Conservation (phyloP, 1,140 invertebrate species). For the Ceratina australensis region DNA sequence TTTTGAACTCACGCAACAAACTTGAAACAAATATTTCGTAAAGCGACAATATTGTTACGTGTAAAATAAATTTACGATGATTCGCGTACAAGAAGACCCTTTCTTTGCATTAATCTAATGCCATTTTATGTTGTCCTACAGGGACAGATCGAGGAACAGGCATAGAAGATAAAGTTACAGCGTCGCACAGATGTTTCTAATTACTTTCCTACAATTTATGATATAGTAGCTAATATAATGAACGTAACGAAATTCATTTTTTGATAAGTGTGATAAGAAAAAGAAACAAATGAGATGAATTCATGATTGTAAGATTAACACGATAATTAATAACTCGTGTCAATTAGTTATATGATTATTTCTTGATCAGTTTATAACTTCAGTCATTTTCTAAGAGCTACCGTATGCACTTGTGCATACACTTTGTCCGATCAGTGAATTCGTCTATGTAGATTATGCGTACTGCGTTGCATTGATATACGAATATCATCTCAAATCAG, state of each 20-base stretch:
- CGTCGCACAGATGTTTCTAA: slow-evolving; percentile 62
- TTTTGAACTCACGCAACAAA: too few relatives aligned
- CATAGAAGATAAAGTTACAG: slow-evolving; percentile 75
- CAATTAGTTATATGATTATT: slow-evolving; percentile 18
- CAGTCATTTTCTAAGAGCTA: slow-evolving; percentile 23
- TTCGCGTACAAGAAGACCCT: not conserved
- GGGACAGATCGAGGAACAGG: slow-evolving; percentile 75
- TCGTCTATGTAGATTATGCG: not conserved
- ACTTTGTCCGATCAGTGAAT: slow-evolving; percentile 2
- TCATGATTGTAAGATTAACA: slow-evolving; percentile 11
- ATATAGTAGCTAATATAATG: slow-evolving; percentile 41
- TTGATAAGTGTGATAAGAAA: not conserved
- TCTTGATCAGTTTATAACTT: slow-evolving; percentile 18
- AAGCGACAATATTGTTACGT: slow-evolving; percentile 14
- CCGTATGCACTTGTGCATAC: slow-evolving; percentile 1
- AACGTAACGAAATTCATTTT: slow-evolving; percentile 29
- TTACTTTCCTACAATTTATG: slow-evolving; percentile 60
- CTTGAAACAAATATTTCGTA: not conserved
- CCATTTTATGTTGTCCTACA: slow-evolving; percentile 72
- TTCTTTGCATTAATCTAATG: slow-evolving; percentile 51
- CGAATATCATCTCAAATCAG: slow-evolving; percentile 25
- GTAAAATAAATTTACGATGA: slow-evolving; percentile 12
- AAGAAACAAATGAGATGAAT: not conserved
- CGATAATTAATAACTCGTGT: slow-evolving; percentile 5
- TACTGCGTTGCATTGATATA: slow-evolving; percentile 19